Conservation (phyloP, 2,888 invertebrate species). For the Pherbina coryleti region DNA sequence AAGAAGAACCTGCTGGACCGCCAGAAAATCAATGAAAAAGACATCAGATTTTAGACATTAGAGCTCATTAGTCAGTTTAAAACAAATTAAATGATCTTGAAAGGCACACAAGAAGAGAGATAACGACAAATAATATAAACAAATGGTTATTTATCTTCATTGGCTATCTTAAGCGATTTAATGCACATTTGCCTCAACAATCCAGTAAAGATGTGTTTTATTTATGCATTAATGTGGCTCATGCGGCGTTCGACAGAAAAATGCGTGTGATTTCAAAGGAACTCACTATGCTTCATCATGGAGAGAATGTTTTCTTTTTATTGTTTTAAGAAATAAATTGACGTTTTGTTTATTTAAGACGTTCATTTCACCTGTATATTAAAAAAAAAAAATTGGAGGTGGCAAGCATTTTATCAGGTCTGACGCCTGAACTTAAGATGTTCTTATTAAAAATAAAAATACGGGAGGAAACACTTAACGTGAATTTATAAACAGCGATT, state of each 20-base stretch:
- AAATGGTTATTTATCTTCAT: background rate
- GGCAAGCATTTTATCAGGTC: background rate
- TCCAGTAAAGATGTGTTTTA: background rate
- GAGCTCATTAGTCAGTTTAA: background rate
- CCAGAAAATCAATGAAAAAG: background rate
- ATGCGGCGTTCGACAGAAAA: too few relatives aligned
- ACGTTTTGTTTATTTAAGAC: conserved; percentile 23
- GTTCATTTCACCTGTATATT: conserved; percentile 14
- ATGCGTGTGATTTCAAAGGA: too few relatives aligned
- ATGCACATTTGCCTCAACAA: background rate
- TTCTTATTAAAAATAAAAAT: background rate
- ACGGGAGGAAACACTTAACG: background rate
- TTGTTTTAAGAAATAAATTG: conserved; percentile 26
- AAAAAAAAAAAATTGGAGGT: conserved; percentile 21
- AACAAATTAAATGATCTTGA: background rate
- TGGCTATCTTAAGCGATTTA: background rate
- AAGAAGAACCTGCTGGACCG: background rate
- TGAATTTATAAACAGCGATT: conserved; percentile 3
- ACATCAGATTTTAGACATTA: background rate
- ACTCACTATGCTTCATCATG: too few relatives aligned
- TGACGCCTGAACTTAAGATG: conserved; percentile 7
- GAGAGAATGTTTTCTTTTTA: background rate
- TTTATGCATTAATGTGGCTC: background rate
- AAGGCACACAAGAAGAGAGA: background rate
- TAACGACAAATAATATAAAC: background rate